phyloP scores from a whole-genome alignment of 2,888 invertebrate species.

The Drosophila robusta region DNA sequence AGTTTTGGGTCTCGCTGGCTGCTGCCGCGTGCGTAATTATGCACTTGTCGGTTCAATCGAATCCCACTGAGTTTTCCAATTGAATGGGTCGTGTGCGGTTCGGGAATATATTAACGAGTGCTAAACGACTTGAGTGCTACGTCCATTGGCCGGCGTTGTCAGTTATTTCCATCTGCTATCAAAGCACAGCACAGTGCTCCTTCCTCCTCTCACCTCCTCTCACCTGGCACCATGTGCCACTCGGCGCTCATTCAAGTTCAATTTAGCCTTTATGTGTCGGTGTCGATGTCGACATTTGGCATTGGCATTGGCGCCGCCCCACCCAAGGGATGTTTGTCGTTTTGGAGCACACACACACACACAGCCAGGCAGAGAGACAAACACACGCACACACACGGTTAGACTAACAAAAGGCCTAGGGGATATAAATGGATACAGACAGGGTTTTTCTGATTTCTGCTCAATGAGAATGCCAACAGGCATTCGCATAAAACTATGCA shows the following conservation, averaged over 20 bases:
- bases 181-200: constrained; percentile 3
- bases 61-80: constrained; percentile 65
- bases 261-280: constrained; percentile 72
- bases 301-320: constrained; percentile 46
- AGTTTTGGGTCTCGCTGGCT: neutral
- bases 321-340: constrained; percentile 56
- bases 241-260: constrained; percentile 68
- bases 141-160: constrained; percentile 30
- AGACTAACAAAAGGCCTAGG: constrained; percentile 13
- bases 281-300: constrained; percentile 38
- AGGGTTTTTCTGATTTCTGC: constrained; percentile 59
- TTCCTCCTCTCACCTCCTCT: neutral
- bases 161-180: constrained; percentile 28
- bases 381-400: neutral
- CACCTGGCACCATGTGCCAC: constrained; percentile 41
- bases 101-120: constrained; percentile 50
- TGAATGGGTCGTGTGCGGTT: constrained; percentile 50
- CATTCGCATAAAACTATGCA: constrained; percentile 50
- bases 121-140: constrained; percentile 54
- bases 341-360: constrained; percentile 37
- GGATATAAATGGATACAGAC: constrained; percentile 44
- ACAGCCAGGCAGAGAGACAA: neutral
- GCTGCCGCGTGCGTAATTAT: constrained; percentile 48
- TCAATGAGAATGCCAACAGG: constrained; percentile 66
- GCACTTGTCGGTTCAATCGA: constrained; percentile 59